Conservation (phyloP, 2,888 invertebrate genomes). For the Dugesia japonica region DNA sequence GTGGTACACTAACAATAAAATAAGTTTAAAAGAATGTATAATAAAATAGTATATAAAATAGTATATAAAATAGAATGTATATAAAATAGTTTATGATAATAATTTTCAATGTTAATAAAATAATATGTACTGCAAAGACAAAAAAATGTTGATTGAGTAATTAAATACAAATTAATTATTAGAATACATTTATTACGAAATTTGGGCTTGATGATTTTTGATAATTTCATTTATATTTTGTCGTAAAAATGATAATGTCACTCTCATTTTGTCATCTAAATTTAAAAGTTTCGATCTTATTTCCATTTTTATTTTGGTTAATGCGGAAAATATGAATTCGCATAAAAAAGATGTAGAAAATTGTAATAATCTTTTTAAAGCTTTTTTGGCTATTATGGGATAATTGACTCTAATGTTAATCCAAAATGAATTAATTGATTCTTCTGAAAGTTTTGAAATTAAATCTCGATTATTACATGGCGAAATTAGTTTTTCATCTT, state of each 20-base stretch:
- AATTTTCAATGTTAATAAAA: constrained; percentile 15
- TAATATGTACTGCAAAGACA: neutral
- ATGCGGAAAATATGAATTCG: neutral
- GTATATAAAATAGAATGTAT: too few relatives aligned
- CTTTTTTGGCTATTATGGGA: neutral
- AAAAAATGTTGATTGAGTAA: neutral
- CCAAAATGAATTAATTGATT: constrained; percentile 1
- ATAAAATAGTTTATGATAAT: neutral
- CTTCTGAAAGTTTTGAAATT: neutral
- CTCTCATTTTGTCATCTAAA: neutral
- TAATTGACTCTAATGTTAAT: neutral
- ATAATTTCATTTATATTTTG: constrained; percentile 5
- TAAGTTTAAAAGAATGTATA: too few relatives aligned
- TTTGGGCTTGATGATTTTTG: constrained; percentile 8
- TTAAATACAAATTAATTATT: neutral
- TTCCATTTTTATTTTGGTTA: neutral
- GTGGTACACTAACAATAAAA: too few relatives aligned
- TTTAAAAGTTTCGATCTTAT: neutral
- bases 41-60: too few relatives aligned
- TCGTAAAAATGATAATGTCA: neutral
- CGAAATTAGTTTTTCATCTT: neutral
- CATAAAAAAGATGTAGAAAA: neutral
- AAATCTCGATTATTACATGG: neutral
- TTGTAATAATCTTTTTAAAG: neutral
- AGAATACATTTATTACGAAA: neutral